Evolutionary conservation across 1,140 invertebrate species (phyloP).

Genomic region (Dysdera silvatica): DNA sequence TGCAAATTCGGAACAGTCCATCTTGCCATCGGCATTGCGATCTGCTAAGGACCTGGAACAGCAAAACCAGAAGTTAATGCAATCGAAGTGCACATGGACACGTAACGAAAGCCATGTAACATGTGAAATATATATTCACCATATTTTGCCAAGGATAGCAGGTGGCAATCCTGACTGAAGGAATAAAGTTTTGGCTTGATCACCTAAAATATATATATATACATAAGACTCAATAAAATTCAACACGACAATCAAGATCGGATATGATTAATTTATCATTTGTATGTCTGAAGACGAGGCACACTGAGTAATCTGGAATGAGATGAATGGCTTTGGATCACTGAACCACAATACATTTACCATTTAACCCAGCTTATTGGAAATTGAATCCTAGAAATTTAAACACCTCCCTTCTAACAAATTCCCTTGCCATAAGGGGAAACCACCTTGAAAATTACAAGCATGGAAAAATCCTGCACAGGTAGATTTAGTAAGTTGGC

Average conservation of each 20-base stretch:
- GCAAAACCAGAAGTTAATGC: conserved; percentile 18
- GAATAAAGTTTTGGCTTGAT: conserved; percentile 90
- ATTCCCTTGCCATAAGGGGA: no score
- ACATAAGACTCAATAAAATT: conserved; percentile 3
- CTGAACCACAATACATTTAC: no score
- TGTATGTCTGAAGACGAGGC: no score
- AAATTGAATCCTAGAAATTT: no score
- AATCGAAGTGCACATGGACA: neutral
- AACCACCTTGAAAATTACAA: no score
- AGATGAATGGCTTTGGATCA: no score
- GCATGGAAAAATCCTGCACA: no score
- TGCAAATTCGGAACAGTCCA: conserved; percentile 93
- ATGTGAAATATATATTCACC: conserved; percentile 52
- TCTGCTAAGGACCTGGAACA: conserved; percentile 75
- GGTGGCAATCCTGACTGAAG: conserved; percentile 85
- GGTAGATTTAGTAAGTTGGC: no score
- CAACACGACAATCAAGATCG: neutral
- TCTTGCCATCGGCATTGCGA: conserved; percentile 90
- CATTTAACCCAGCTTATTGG: no score
- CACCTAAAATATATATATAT: conserved; percentile 61
- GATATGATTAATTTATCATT: no score
- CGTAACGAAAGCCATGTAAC: neutral
- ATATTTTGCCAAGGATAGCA: conserved; percentile 81
- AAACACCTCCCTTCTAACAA: no score
- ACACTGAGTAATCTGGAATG: no score